A percentile compares a stretch with the other conserved stretches of the same genome.
Conservation (phyloP, 2,113 vertebrate species). For the Mola mola region DNA sequence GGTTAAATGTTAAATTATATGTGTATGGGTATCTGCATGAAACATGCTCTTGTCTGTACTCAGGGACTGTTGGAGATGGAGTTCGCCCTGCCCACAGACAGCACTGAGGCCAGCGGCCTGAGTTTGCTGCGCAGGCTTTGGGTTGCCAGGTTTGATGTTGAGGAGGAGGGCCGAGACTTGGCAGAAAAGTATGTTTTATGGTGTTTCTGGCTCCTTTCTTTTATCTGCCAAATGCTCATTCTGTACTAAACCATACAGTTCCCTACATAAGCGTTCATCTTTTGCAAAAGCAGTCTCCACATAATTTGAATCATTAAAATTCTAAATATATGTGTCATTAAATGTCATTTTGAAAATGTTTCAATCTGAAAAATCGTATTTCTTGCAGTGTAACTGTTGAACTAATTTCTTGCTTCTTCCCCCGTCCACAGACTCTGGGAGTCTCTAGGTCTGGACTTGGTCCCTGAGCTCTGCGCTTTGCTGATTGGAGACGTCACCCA, state of each 20-base stretch:
- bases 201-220: neutral
- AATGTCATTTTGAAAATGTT: too few relatives aligned
- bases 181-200: slow-evolving; percentile 85
- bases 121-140: slow-evolving; percentile 91
- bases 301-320: neutral
- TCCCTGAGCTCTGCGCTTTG: slow-evolving; percentile 90
- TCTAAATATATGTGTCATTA: too few relatives aligned
- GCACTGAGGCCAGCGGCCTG: slow-evolving; percentile 87
- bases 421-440: slow-evolving; percentile 86
- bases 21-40: neutral
- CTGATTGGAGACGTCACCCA: slow-evolving; percentile 94
- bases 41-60: neutral
- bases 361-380: too few relatives aligned
- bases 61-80: slow-evolving; percentile 95
- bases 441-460: slow-evolving; percentile 88
- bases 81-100: slow-evolving; percentile 92
- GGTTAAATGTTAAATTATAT: neutral
- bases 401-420: neutral
- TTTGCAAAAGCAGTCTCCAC: too few relatives aligned
- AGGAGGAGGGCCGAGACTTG: slow-evolving; percentile 87
- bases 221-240: neutral
- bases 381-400: too few relatives aligned
- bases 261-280: neutral
- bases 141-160: slow-evolving; percentile 92
- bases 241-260: neutral